Evolutionary conservation across 2,888 invertebrate species (phyloP).

Genomic region (Melieria crassipennis): DNA sequence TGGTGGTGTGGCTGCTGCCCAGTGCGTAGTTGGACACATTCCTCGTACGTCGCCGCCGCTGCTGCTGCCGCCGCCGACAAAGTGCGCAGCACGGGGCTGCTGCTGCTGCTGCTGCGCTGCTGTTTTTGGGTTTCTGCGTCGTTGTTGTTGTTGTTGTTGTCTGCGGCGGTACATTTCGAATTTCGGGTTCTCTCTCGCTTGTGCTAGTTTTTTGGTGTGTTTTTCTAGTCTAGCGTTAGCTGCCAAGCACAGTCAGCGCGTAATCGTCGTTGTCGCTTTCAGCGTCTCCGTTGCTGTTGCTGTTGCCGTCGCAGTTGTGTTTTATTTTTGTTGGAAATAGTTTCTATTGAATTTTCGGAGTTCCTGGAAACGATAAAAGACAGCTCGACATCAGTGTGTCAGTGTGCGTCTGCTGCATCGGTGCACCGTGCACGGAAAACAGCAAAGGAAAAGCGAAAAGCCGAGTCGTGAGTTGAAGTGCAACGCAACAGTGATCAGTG

Average conservation of each 20-base stretch:
- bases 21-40: no score
- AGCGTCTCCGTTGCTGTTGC: conserved; percentile 37
- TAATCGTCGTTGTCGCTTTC: conserved; percentile 18
- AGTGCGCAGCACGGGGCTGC: no score
- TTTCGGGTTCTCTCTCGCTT: conserved; percentile 40
- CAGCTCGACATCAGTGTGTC: conserved; percentile 56
- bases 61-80: no score
- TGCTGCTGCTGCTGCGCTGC: background rate
- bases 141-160: conserved; percentile 42
- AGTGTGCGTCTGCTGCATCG: conserved; percentile 60
- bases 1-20: conserved; percentile 14
- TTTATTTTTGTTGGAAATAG: conserved; percentile 35
- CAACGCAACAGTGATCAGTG: no score
- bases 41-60: no score
- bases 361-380: conserved; percentile 62
- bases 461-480: no score
- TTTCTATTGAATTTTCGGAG: conserved; percentile 46
- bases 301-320: conserved; percentile 21
- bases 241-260: conserved; percentile 28
- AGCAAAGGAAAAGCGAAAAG: no score
- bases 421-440: conserved; percentile 33
- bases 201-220: conserved; percentile 28
- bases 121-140: conserved; percentile 23
- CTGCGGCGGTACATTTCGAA: conserved; percentile 37
- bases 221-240: conserved; percentile 34